Evolutionary conservation across 2,888 invertebrate genomes (phyloP).

Genomic region (Emmelina monodactyla): DNA sequence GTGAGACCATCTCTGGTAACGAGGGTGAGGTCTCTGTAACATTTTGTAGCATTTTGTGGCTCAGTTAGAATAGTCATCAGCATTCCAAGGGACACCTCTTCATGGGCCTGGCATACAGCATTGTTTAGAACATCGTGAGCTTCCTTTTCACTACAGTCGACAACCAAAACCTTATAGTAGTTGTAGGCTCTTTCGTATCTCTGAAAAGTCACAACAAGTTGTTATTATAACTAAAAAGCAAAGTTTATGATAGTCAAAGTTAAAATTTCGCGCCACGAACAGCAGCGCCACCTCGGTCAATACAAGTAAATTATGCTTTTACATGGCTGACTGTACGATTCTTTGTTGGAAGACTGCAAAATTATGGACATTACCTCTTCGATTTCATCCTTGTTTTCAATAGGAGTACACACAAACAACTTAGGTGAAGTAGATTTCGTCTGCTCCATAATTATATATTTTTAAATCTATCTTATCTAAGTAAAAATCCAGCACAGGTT

Average conservation of each 20-base stretch:
- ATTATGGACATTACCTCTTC: constrained; percentile 80
- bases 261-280: constrained; percentile 51
- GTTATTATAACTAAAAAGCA: constrained; percentile 17
- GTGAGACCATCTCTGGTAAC: constrained; percentile 89
- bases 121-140: constrained; percentile 91
- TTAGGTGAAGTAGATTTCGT: constrained; percentile 70
- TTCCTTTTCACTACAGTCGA: constrained; percentile 91
- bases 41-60: constrained; percentile 80
- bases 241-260: constrained; percentile 23
- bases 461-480: constrained; percentile 61
- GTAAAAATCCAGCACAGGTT: constrained; percentile 65
- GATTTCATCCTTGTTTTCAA: constrained; percentile 89
- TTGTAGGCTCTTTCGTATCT: constrained; percentile 88
- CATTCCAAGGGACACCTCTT: constrained; percentile 92
- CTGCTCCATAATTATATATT: constrained; percentile 65
- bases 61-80: constrained; percentile 89
- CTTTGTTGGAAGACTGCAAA: constrained; percentile 57
- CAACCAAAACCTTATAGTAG: constrained; percentile 77
- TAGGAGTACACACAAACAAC: constrained; percentile 81
- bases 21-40: constrained; percentile 90
- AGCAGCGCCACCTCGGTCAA: constrained; percentile 55
- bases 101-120: constrained; percentile 90
- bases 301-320: constrained; percentile 44
- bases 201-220: constrained; percentile 64
- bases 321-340: constrained; percentile 62